Base-by-base conservation (phyloP, 2,797 vertebrate genomes). In the Pseudochromis fuscus region DNA sequence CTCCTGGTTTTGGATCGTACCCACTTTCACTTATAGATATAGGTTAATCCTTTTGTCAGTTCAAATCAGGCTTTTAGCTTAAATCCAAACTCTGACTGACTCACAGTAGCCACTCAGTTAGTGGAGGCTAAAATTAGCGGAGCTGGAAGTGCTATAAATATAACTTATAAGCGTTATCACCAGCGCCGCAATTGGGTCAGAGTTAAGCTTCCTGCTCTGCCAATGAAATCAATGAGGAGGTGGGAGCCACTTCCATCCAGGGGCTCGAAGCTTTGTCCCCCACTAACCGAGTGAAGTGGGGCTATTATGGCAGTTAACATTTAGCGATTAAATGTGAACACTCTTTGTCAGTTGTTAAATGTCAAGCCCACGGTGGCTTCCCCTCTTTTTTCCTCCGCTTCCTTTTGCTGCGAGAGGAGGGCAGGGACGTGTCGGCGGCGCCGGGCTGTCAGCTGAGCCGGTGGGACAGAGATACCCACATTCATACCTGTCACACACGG, bases 341-440 rank as follows among this genome's bases (percentile, higher is more conserved):
- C 59, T 90, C 86, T 90, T 85, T 92, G 89, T 93, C 91, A 88
- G 85, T 77, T 86, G 84, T 77, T 91, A 94, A 94, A 94, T 94
- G 93, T 91, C 93, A 94, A 70, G 78, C 86, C 87, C 86, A 44
- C 60, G 37, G 85, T 69, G 84, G 83, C 83, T 86, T 75, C 77
- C 72, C 51, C n/a, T n/a, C n/a, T n/a, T n/a, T n/a, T 63, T 55
- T 33, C 46, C 49, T 59, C 68, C 7, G 1, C 55, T 65, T 70
- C 56, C 64, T 70, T n/a, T 59, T 44, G 64, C 69, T 60, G 69
- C 1, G 16, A 66, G 49, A 59, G 53, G 52, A 73, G 37, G 38
- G 48, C 48, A 67, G 53, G 64, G 88, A 71, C 3, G 45, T 57
- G 77, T 21, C 44, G 49, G 61, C 51, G 55, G 59, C 81, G 15